Conservation (phyloP, 2,888 invertebrate genomes). For the Cenopis cana region DNA sequence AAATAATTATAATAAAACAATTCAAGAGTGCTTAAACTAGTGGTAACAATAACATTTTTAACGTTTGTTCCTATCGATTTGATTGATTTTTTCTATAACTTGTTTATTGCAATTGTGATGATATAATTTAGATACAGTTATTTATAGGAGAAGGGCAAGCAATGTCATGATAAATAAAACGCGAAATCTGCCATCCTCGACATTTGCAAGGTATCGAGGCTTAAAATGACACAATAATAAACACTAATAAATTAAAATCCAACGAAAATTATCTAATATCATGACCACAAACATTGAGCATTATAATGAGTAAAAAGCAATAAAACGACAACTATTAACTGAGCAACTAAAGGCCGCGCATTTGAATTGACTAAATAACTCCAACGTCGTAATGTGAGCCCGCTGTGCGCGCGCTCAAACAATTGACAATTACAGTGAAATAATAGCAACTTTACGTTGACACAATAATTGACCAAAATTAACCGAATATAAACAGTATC, state of each 20-base stretch:
- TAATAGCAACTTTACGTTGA: constrained; percentile 66
- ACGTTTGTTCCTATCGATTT: constrained; percentile 61
- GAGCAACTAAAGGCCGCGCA: constrained; percentile 79
- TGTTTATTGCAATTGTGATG: constrained; percentile 46
- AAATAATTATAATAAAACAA: constrained; percentile 73
- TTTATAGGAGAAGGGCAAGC: constrained; percentile 39
- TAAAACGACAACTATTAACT: constrained; percentile 62
- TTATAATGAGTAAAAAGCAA: constrained; percentile 79
- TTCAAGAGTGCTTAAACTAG: constrained; percentile 79
- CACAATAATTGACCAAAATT: constrained; percentile 80
- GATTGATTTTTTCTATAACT: constrained; percentile 55
- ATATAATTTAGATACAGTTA: constrained; percentile 28
- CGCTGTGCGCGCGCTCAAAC: constrained; percentile 60
- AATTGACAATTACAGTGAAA: constrained; percentile 74
- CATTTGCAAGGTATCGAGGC: neutral
- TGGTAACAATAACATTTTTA: constrained; percentile 82
- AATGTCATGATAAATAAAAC: constrained; percentile 38
- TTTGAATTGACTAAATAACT: constrained; percentile 79
- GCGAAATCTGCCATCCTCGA: constrained; percentile 11
- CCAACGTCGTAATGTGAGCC: constrained; percentile 62
- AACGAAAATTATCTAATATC: constrained; percentile 76
- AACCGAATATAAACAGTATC: constrained; percentile 76
- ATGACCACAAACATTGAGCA: constrained; percentile 81
- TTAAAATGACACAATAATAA: constrained; percentile 48
- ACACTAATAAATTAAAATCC: constrained; percentile 73